Base-by-base conservation (phyloP, 2,888 invertebrate species). In the Noctua janthina region DNA sequence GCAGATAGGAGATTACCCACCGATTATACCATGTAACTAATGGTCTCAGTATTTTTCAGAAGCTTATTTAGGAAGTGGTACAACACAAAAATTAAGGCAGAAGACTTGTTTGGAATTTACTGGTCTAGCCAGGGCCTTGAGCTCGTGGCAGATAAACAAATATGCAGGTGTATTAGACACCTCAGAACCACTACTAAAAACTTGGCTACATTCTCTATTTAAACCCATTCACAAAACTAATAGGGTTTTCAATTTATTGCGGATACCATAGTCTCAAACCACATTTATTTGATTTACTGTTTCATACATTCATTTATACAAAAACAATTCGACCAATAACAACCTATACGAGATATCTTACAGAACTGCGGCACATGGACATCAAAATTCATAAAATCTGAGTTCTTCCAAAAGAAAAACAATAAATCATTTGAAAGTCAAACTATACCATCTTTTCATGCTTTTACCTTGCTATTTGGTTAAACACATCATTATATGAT, bases 31-130 rank as follows among this genome's bases (percentile, higher is more conserved):
- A 72, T 59, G 73, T 83, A 80, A 88, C 66, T 83, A 87, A 88
- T 87, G 89, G 83, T 75, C 64, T 73, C 39, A 35, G 80, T 88
- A 83, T 85, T 85, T 89, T 89, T 88, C 46, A 80, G 74, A 81
- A 79, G 71, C 69, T 80, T 87, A 87, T 89, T 89, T 82, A 72
- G 76, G 72, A 49, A 23, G 11, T 20, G 29, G 7, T 17, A 3
- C 23, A 7, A 5, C 3, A 64, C 15, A n/a, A n/a, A 51, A 1
- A 54, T 0, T 2, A 43, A 0, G 10, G 0, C 75, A 81, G 86
- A 75, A 85, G 82, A 71, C 0, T 20, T 6, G 29, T 29, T 72
- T 20, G 13, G 1, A 29, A 20, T 7, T 17, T 6, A 54, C 2
- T 23, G 7, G 56, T 46, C 11, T 49, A 10, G 3, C 13, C 23